Evolutionary conservation across 1,140 invertebrate species (phyloP), one percentile per base, ranked within the genome.

Genomic region (Steinernema feltiae): DNA sequence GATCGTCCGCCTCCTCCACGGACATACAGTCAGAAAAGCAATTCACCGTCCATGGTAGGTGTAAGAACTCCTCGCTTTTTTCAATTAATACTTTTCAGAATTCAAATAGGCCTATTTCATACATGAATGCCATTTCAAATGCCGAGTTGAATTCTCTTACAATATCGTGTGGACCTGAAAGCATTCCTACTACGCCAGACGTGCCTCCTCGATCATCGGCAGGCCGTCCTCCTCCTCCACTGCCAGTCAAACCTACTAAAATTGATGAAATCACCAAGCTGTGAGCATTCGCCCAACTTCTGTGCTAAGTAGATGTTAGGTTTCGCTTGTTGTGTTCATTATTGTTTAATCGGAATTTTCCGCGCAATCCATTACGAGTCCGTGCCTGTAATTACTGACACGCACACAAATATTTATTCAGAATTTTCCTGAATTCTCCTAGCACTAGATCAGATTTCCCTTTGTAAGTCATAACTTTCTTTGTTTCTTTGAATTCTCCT

Each of bases 191-290:
- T 21, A 63, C 24, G 7, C 53, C 53, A 3, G 53, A 63, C 24
- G 53, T 63, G 12, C 53, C 53, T n/a, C 53, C 53, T n/a, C 7
- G 53, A 27, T n/a, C 53, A 15, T n/a, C 24, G 12, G 53, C 53
- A 3, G 53, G 53, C 3, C 15, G 24, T 15, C 53, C 53, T 63
- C n/a, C n/a, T n/a, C 53, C 53, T 15, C 53, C 35, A 18, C 18
- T 63, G 7, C 53, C 53, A 3, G 53, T 27, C 2, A 63, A 63
- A 21, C 53, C 53, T n/a, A 27, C 53, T 3, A 63, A 63, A 21
- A 63, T 63, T 63, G 53, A 63, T 27, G 53, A 63, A 63, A 27
- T 63, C 7, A 63, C 53, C 7, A 63, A 63, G 24, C 53, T 63
- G 12, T 63, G 24, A 63, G 12, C 2, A 63, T 3, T 12, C 53